Evolutionary conservation across 1,140 invertebrate genomes (phyloP).

Genomic region (Battus philenor): DNA sequence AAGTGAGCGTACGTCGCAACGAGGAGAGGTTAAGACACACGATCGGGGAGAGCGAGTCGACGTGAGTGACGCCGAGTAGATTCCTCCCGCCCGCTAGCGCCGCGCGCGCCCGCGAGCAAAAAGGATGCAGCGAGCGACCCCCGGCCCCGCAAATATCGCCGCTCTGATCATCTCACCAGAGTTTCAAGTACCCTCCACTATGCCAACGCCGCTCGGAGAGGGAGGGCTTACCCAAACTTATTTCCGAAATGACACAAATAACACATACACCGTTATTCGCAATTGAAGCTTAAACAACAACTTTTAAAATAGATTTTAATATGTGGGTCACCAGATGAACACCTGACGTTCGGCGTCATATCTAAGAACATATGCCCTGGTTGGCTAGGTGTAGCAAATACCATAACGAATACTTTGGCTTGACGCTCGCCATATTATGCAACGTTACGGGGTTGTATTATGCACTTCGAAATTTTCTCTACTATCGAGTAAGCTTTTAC

Average conservation of each 20-base stretch:
- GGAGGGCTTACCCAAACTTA: conserved; percentile 49
- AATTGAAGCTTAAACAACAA: conserved; percentile 32
- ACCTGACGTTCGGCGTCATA: conserved; percentile 72
- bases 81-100: conserved; percentile 63
- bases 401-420: conserved; percentile 74
- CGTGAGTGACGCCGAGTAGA: conserved; percentile 63
- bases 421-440: conserved; percentile 71
- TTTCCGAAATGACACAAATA: conserved; percentile 39
- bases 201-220: conserved; percentile 56
- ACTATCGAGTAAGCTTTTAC: conserved; percentile 55
- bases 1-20: conserved; percentile 65
- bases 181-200: conserved; percentile 65
- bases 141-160: conserved; percentile 63
- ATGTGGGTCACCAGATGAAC: conserved; percentile 49
- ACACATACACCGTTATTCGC: conserved; percentile 15
- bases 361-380: conserved; percentile 70
- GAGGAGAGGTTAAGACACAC: conserved; percentile 68
- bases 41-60: conserved; percentile 60
- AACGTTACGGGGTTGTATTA: conserved; percentile 64
- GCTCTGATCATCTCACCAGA: conserved; percentile 61
- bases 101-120: conserved; percentile 56
- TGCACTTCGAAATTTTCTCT: conserved; percentile 61
- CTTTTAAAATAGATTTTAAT: conserved; percentile 38
- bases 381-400: conserved; percentile 74
- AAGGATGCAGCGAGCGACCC: conserved; percentile 64